phyloP scores from a whole-genome alignment of 2,888 invertebrate species.

The Hipparchia semele region DNA sequence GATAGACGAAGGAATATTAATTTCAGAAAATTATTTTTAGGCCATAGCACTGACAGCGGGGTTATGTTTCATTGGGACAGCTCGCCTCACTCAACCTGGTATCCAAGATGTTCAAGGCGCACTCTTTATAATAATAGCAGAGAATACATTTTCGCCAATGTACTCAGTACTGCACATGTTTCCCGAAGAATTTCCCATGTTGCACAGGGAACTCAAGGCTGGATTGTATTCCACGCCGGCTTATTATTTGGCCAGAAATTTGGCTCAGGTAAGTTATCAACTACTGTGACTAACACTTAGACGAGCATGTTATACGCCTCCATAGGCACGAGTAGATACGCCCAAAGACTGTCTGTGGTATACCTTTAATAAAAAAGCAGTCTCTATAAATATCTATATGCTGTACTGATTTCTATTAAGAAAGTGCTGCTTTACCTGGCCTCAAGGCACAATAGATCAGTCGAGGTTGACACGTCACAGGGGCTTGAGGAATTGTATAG shows the following conservation, averaged over 20 bases:
- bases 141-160: slow-evolving; percentile 96
- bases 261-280: slow-evolving; percentile 87
- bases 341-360: too few species aligned
- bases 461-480: too few species aligned
- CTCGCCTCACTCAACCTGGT: slow-evolving; percentile 88
- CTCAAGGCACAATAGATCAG: too few species aligned
- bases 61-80: slow-evolving; percentile 91
- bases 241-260: slow-evolving; percentile 91
- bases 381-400: too few species aligned
- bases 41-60: slow-evolving; percentile 91
- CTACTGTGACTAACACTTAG: neutral
- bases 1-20: neutral
- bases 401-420: too few species aligned
- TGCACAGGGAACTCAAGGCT: slow-evolving; percentile 91
- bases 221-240: slow-evolving; percentile 91
- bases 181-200: slow-evolving; percentile 90
- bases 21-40: slow-evolving; percentile 54
- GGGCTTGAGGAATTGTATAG: too few species aligned
- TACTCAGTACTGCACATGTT: slow-evolving; percentile 94
- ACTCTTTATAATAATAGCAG: slow-evolving; percentile 93
- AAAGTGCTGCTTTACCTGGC: too few species aligned
- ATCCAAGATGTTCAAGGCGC: slow-evolving; percentile 95
- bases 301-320: neutral
- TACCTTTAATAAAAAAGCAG: too few species aligned
- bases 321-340: too few species aligned